Conservation (phyloP, 1,140 invertebrate species). For the Bombus soroeensis region DNA sequence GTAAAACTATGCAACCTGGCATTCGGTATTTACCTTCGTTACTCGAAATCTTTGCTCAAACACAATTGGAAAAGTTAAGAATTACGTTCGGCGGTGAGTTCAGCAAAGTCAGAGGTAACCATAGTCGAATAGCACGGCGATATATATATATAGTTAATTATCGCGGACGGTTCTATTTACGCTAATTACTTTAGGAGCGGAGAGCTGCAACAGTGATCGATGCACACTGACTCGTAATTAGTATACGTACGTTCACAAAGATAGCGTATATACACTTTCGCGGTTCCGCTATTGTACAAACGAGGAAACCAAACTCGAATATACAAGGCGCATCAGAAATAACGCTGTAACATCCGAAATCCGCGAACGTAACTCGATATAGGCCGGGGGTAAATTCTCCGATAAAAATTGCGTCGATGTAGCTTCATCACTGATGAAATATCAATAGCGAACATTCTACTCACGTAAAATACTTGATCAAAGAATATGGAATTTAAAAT, state of each 20-base stretch:
- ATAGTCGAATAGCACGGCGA: background rate
- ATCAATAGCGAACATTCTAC: background rate
- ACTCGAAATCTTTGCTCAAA: background rate
- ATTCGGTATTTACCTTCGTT: background rate
- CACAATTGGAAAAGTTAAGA: slow-evolving; percentile 9
- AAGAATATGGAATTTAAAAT: background rate
- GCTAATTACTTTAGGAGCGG: slow-evolving; percentile 61
- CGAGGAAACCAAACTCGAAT: background rate
- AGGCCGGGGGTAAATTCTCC: background rate
- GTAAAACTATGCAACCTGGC: background rate
- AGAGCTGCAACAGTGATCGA: slow-evolving; percentile 49
- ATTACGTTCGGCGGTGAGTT: background rate
- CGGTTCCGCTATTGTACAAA: background rate
- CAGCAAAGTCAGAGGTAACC: background rate
- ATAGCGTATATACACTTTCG: background rate
- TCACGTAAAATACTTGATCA: no score
- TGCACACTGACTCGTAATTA: slow-evolving; percentile 50
- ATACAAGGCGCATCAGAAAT: slow-evolving; percentile 9
- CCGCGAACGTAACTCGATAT: background rate
- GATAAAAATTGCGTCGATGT: background rate
- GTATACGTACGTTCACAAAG: background rate
- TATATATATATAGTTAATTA: slow-evolving; percentile 51
- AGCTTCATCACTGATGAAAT: background rate
- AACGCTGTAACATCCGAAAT: background rate
- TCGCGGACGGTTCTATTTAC: slow-evolving; percentile 53